phyloP scores from a whole-genome alignment of 23 tunicate genomes.

The Halocynthia roretzi region DNA sequence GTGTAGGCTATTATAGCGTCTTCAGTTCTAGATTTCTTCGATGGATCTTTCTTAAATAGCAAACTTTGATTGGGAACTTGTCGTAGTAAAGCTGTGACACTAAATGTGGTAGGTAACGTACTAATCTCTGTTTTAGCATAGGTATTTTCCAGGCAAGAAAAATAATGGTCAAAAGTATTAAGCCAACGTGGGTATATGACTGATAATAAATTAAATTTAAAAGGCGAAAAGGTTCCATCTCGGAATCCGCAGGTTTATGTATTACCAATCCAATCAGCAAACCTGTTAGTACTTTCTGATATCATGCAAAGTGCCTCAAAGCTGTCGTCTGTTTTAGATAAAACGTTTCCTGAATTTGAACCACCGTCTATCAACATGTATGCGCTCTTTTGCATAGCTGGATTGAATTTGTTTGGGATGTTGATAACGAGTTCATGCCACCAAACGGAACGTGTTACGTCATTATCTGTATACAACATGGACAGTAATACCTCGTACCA shows the following conservation, averaged over 20 bases:
- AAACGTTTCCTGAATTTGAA: slow-evolving; percentile 4
- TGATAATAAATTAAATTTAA: too few relatives aligned
- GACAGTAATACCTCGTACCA: too few relatives aligned
- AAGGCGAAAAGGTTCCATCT: too few relatives aligned
- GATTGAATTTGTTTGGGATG: slow-evolving; percentile 27
- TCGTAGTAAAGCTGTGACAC: slow-evolving; percentile 24
- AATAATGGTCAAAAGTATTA: too few relatives aligned
- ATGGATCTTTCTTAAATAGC: slow-evolving; percentile 12
- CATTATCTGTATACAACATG: slow-evolving; percentile 8
- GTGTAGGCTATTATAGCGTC: slow-evolving; percentile 37
- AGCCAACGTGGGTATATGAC: too few relatives aligned
- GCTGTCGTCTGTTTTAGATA: slow-evolving; percentile 12
- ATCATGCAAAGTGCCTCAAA: slow-evolving; percentile 14
- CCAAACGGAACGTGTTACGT: slow-evolving; percentile 33
- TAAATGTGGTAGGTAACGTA: background rate
- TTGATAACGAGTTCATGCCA: slow-evolving; percentile 34
- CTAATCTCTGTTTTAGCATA: too few relatives aligned
- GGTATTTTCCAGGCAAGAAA: too few relatives aligned
- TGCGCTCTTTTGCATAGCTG: slow-evolving; percentile 13
- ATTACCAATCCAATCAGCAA: background rate
- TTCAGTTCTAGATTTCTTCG: slow-evolving; percentile 33
- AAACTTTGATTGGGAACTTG: slow-evolving; percentile 39
- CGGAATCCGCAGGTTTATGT: too few relatives aligned
- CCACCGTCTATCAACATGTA: slow-evolving; percentile 40
- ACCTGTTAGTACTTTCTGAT: slow-evolving; percentile 16